Conservation (phyloP, 1,140 invertebrate genomes). For the Vollenhovia emeryi region DNA sequence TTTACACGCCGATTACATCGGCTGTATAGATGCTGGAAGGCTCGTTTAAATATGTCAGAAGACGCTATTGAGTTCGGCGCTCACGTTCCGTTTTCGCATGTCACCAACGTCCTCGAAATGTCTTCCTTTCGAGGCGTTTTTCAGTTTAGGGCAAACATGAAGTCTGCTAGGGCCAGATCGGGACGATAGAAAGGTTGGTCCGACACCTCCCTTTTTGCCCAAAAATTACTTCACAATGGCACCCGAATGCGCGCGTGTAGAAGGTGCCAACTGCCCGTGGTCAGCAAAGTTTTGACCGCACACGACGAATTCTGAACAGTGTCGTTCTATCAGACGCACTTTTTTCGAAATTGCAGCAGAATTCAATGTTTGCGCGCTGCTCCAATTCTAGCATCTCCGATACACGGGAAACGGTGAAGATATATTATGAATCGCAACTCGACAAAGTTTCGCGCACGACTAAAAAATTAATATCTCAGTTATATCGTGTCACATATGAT, state of each 20-base stretch:
- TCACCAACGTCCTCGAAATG: not conserved
- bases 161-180: not conserved
- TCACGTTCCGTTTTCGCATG: not conserved
- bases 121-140: not conserved
- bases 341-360: not conserved
- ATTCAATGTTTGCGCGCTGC: not conserved
- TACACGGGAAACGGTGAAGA: not conserved
- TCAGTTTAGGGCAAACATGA: not conserved
- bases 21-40: not conserved
- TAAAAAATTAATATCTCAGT: not conserved
- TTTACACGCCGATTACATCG: not conserved
- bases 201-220: not conserved
- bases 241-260: not conserved
- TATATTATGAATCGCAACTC: not conserved
- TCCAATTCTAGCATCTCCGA: not conserved
- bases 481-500: not conserved
- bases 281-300: not conserved
- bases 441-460: not conserved
- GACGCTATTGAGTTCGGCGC: not conserved
- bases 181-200: not conserved
- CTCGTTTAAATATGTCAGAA: not conserved
- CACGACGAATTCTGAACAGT: not conserved
- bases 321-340: not conserved
- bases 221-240: not conserved
- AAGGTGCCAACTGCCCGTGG: not conserved